These are phyloP conservation scores for Dicrostonyx torquatus DNA, from an alignment of 2,797 vertebrate genomes.

Conservation along the genomic window DNA sequence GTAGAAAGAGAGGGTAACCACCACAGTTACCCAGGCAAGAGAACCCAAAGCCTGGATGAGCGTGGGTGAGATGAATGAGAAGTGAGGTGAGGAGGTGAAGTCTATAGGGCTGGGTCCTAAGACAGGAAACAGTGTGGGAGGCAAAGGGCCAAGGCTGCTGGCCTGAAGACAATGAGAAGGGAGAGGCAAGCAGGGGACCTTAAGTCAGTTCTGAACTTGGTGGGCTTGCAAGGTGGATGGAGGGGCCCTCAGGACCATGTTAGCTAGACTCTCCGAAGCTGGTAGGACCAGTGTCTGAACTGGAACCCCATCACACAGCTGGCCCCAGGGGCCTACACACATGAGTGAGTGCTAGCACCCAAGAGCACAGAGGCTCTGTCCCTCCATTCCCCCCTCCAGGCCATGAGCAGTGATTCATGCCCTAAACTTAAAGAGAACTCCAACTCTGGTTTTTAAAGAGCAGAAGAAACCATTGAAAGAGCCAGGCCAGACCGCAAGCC, in stretches of 20 bases:
- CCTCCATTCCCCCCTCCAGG: background rate
- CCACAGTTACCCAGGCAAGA: background rate
- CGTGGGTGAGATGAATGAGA: background rate
- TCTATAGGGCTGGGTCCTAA: too few species aligned
- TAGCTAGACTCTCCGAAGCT: background rate
- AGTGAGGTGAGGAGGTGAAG: background rate
- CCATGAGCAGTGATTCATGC: constrained; percentile 67
- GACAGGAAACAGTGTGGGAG: background rate
- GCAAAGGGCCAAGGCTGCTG: background rate
- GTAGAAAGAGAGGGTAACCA: background rate
- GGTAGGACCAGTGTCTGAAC: background rate
- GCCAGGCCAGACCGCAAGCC: constrained; percentile 74
- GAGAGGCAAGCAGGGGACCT: background rate
- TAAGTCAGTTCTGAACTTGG: background rate
- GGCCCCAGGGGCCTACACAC: background rate
- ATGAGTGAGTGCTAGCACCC: background rate
- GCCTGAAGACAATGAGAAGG: background rate
- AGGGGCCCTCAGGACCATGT: background rate
- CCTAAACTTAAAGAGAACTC: constrained; percentile 50
- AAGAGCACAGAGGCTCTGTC: fast-evolving
- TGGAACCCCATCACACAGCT: background rate
- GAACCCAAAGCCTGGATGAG: background rate
- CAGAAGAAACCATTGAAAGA: constrained; percentile 50
- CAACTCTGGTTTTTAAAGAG: constrained; percentile 66
- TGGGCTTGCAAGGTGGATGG: background rate